phyloP scores from a whole-genome alignment of 2,797 vertebrate species.

The Pipistrellus pygmaeus region DNA sequence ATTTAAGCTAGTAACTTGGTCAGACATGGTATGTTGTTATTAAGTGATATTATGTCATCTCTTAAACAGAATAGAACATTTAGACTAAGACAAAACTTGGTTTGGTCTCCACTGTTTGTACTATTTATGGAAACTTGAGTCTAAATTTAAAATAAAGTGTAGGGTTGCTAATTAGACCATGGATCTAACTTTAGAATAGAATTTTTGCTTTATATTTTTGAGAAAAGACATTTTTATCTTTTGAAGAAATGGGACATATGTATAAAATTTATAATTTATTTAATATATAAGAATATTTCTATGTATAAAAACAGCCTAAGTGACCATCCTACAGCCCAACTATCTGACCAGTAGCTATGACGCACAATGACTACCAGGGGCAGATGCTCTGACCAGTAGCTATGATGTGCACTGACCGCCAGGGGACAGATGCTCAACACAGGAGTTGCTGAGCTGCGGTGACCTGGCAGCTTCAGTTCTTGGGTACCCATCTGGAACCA shows the following conservation, averaged over 20 bases:
- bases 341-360: too few species aligned
- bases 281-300: not conserved
- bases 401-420: too few species aligned
- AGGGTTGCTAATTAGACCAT: not conserved
- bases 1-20: not conserved
- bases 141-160: not conserved
- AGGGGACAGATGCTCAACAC: too few species aligned
- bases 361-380: too few species aligned
- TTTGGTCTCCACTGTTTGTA: not conserved
- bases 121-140: not conserved
- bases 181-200: not conserved
- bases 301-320: not conserved
- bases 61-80: not conserved
- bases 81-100: not conserved
- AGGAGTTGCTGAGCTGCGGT: too few species aligned
- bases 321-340: fast-evolving
- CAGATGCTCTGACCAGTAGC: fast-evolving
- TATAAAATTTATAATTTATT: not conserved
- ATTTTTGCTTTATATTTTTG: conserved; percentile 1
- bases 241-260: not conserved
- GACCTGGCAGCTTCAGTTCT: too few species aligned
- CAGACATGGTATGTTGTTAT: not conserved
- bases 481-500: too few species aligned
- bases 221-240: not conserved
- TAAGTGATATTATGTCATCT: not conserved